Conservation (phyloP, 2,113 vertebrate genomes). For the Cephalopterus ornatus region DNA sequence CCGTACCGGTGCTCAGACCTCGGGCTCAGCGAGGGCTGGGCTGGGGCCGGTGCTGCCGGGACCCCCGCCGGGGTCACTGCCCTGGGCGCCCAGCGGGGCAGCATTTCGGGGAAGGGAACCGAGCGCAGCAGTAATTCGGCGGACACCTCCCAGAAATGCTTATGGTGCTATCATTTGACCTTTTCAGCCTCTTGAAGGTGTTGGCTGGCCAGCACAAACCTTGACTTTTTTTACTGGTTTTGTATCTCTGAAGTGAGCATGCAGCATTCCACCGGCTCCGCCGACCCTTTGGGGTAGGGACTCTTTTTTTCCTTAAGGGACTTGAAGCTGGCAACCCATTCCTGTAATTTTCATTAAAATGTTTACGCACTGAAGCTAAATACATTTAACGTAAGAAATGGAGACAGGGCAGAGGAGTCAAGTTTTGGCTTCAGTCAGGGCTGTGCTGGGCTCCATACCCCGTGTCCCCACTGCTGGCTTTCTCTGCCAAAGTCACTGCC, state of each 20-base stretch:
- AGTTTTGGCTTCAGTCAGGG: not conserved
- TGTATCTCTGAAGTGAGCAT: not conserved
- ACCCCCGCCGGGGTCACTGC: not conserved
- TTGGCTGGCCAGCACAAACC: slow-evolving; percentile 59
- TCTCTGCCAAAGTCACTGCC: not conserved
- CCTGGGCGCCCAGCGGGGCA: not conserved
- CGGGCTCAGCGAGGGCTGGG: not conserved
- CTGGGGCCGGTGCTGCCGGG: not conserved
- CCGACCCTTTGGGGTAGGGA: not conserved
- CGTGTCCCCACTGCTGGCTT: fast-evolving
- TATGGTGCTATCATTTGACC: slow-evolving; percentile 28
- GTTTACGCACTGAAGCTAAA: slow-evolving; percentile 9
- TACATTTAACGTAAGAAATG: not conserved
- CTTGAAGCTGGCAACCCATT: not conserved
- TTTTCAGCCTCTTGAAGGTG: slow-evolving; percentile 18
- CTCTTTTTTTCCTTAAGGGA: not conserved
- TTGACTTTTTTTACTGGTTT: slow-evolving; percentile 49
- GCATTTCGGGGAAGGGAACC: not conserved
- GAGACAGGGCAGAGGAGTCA: not conserved
- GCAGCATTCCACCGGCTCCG: not conserved
- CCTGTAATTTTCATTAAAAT: not conserved
- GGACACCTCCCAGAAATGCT: not conserved
- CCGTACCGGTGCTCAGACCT: not conserved
- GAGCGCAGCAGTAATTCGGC: not conserved
- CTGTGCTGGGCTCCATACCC: not conserved